phyloP scores from a whole-genome alignment of 2,888 invertebrate genomes.

The Drosophila suboccidentalis region DNA sequence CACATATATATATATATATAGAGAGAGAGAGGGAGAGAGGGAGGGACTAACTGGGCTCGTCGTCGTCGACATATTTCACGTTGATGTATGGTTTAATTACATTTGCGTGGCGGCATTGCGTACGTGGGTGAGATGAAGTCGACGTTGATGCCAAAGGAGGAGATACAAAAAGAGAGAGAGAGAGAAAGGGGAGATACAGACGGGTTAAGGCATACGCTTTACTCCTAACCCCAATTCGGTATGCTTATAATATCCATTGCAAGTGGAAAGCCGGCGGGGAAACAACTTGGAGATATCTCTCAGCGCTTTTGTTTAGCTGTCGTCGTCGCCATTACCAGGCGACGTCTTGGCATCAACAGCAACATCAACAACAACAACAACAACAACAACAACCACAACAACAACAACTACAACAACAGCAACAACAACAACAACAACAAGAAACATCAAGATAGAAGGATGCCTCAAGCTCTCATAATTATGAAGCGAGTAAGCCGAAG shows the following conservation, averaged over 20 bases:
- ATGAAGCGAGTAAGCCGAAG: constrained; percentile 55
- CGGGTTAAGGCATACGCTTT: constrained; percentile 46
- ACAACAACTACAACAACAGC: constrained; percentile 38
- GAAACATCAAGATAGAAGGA: constrained; percentile 62
- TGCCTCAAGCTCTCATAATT: constrained; percentile 71
- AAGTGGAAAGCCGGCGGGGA: constrained; percentile 12
- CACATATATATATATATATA: constrained; percentile 12
- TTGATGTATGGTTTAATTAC: constrained; percentile 82
- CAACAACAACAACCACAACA: constrained; percentile 44
- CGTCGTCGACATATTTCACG: constrained; percentile 78
- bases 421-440: constrained; percentile 44
- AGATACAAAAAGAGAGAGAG: neutral
- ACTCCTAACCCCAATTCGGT: constrained; percentile 47
- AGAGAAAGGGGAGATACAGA: constrained; percentile 2
- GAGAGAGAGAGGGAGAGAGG: constrained; percentile 2
- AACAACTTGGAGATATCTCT: constrained; percentile 51
- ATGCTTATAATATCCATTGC: constrained; percentile 45
- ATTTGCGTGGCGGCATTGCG: constrained; percentile 76
- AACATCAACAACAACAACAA: constrained; percentile 34
- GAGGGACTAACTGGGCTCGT: constrained; percentile 54
- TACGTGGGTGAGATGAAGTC: constrained; percentile 12
- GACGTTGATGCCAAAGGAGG: constrained; percentile 2
- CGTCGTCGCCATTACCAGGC: constrained; percentile 62
- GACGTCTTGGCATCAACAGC: constrained; percentile 47
- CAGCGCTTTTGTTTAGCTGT: constrained; percentile 75